phyloP scores from a whole-genome alignment of 2,113 vertebrate genomes.

The Serilophus lunatus region DNA sequence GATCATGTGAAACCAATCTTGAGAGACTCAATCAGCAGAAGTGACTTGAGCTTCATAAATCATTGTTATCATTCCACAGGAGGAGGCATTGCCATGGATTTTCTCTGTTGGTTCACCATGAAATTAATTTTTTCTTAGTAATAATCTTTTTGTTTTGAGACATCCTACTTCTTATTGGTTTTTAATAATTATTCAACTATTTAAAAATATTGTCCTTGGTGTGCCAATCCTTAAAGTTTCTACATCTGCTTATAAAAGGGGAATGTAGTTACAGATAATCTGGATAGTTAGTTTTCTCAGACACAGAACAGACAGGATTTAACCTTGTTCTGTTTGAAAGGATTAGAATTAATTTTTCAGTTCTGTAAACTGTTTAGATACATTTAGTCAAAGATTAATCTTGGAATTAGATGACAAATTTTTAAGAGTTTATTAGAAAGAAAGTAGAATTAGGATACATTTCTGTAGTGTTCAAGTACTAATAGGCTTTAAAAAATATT shows the following conservation, averaged over 20 bases:
- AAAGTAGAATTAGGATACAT: conserved; percentile 11
- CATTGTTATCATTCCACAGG: conserved; percentile 67
- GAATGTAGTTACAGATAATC: neutral
- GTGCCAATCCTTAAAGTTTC: neutral
- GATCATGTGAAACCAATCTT: conserved; percentile 74
- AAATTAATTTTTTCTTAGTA: neutral
- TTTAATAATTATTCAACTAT: neutral
- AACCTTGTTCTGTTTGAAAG: conserved; percentile 24
- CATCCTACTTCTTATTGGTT: neutral
- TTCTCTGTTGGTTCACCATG: neutral
- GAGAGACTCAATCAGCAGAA: conserved; percentile 60
- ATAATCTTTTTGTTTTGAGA: neutral
- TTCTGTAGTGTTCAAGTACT: neutral
- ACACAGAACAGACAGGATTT: conserved; percentile 21
- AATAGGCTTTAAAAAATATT: neutral
- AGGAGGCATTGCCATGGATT: conserved; percentile 54
- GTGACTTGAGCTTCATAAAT: conserved; percentile 72
- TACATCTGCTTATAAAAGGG: neutral
- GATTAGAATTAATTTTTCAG: conserved; percentile 34
- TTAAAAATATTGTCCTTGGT: neutral
- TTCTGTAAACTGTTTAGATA: conserved; percentile 1
- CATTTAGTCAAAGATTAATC: conserved; percentile 10
- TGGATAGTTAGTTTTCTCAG: conserved; percentile 27
- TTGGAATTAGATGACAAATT: neutral
- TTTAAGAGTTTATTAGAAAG: neutral